Evolutionary conservation across 2,797 vertebrate species (phyloP), one percentile per base, ranked within the genome.

Genomic region (Microctenopoma steveboyesi): DNA sequence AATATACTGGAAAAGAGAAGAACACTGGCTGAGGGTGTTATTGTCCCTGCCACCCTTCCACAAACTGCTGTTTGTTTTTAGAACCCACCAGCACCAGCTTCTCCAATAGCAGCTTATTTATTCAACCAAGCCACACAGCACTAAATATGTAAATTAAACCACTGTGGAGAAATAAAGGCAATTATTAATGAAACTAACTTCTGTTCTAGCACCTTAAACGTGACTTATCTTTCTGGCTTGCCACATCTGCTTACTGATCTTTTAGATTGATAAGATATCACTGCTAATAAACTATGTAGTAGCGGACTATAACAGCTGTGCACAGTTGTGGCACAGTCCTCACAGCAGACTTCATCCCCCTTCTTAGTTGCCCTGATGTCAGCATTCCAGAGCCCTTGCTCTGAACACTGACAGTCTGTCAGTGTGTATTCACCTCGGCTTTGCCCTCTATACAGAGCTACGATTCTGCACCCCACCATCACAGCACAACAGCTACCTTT

Each of bases 401-500:
- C 37, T 51, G 55, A 79, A 91, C 87, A 81, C 7, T 46, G 35
- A 63, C 62, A 30, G 81, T 47, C 79, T 80, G 81, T 82, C 66
- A 69, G 74, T 6, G 74, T 14, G 28, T 40, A 33, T 15, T 22
- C 27, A 13, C 42, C 42, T 47, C 57, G 33, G 65, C 69, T 78
- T 43, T 53, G 0, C 33, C 43, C 58, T 51, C 25, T 58, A 14
- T 76, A 84, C 83, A 64, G 71, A 77, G 45, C 59, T 51, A 48
- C 0, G 1, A 83, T 61, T 87, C 88, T 90, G 85, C 33, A 58
- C 11, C 1, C 58, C 4, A 56, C 56, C 14, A 69, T 4, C 9
- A 37, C 60, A 49, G 83, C 76, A 78, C 81, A 58, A 78, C 85
- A 64, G 92, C 95, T 95, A 97, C 95, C 95, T 96, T 59, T 96